Evolutionary conservation across 2,113 vertebrate genomes (phyloP), one percentile per base, ranked within the genome.

Genomic region (Thalassoma bifasciatum): DNA sequence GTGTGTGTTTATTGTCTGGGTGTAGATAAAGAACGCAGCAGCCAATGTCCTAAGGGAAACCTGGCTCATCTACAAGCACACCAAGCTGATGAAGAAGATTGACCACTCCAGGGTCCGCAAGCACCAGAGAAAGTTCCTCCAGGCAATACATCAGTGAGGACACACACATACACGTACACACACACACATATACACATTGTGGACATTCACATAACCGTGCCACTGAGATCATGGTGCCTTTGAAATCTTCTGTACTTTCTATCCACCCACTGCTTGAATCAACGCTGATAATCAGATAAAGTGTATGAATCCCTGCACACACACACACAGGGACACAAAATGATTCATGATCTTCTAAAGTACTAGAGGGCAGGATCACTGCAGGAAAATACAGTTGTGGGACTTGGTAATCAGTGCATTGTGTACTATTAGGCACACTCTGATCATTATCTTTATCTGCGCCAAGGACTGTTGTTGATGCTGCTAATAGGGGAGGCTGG

Each of bases 21-120:
- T 42, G 22, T 92, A 99, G 97, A 98, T 99, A 93, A 99, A 99
- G 93, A 99, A 99, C 0, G 96, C 98, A 0, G 98, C 98, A 0
- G 98, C 98, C 66, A 99, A 99, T 0, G 98, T 99, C 82, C 93
- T 99, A 10, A 92, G 98, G 77, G 97, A 99, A 83, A 99, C 98
- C 0, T 99, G 98, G 98, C 95, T 99, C 9, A 99, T 99, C 93
- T 99, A 99, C 78, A 99, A 99, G 89, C 96, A 98, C 94, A 99
- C 98, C 52, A 99, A 98, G 87, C 91, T 99, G 89, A 93, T 95
- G 69, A 99, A 98, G 94, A 99, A 97, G 94, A 98, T 98, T 0
- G 97, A 99, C 93, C 98, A 99, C 0, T 97, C 96, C 74, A 96
- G 96, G 80, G 97, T 99, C 81, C 93, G 98, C 89, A 99, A 98